phyloP scores from a whole-genome alignment of 2,888 invertebrate genomes.

The Ophion slaviceki region DNA sequence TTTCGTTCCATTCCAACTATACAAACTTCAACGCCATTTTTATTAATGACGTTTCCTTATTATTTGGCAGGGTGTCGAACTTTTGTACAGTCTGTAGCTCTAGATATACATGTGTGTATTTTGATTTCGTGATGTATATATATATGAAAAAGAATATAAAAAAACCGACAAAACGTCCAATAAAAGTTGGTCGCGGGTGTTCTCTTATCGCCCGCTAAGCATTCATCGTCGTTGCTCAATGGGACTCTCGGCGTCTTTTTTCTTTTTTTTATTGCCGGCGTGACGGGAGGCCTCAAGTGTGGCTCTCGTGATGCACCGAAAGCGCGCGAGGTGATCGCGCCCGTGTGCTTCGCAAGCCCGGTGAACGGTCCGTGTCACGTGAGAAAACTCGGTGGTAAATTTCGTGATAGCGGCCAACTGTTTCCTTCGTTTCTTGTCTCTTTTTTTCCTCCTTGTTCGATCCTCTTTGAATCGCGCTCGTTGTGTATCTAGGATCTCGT shows the following conservation, averaged over 20 bases:
- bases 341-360: conserved; percentile 23
- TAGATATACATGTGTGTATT: background rate
- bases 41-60: background rate
- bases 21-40: background rate
- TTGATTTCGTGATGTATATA: conserved; percentile 10
- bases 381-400: conserved; percentile 58
- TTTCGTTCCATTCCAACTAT: no score
- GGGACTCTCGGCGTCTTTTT: conserved; percentile 16
- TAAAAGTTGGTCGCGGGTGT: conserved; percentile 69
- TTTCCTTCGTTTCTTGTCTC: conserved; percentile 34
- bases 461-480: conserved; percentile 51
- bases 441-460: conserved; percentile 30
- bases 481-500: conserved; percentile 76
- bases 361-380: conserved; percentile 47
- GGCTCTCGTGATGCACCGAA: conserved; percentile 50
- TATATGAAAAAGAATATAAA: conserved; percentile 14
- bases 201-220: conserved; percentile 75
- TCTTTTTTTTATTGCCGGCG: conserved; percentile 46
- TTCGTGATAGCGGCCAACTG: conserved; percentile 46
- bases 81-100: background rate
- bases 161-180: conserved; percentile 72
- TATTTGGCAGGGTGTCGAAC: no score
- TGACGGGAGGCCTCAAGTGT: conserved; percentile 42
- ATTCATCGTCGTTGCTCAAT: conserved; percentile 71
- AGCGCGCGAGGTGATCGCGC: background rate